Percentiles rank a stretch among this genome's conserved stretches.
Conservation (phyloP, 2,888 invertebrate genomes). For the Melinaea menophilus region DNA sequence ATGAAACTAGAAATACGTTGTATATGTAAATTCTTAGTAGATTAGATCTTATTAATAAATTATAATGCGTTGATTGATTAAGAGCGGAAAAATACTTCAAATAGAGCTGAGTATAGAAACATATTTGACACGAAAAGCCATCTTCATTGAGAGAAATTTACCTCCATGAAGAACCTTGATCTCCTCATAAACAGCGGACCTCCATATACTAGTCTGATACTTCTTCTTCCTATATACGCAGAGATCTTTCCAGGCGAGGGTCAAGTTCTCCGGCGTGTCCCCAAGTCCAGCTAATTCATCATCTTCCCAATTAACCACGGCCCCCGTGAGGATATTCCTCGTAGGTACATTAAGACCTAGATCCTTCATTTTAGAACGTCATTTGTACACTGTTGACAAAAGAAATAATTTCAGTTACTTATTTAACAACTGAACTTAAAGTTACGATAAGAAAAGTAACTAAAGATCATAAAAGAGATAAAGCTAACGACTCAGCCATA, state of each 20-base stretch:
- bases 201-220: conserved; percentile 69
- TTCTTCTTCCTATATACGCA: conserved; percentile 73
- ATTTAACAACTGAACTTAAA: background rate
- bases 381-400: conserved; percentile 49
- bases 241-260: conserved; percentile 74
- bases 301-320: conserved; percentile 69
- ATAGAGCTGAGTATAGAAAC: too few relatives aligned
- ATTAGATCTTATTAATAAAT: too few relatives aligned
- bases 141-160: conserved; percentile 35
- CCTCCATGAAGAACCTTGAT: conserved; percentile 77
- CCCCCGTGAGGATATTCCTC: conserved; percentile 67
- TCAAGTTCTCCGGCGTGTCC: conserved; percentile 62
- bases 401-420: background rate
- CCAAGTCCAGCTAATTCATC: conserved; percentile 57
- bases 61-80: too few relatives aligned
- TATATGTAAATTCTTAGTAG: too few relatives aligned
- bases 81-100: too few relatives aligned
- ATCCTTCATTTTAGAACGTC: conserved; percentile 58
- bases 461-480: too few relatives aligned
- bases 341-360: conserved; percentile 54
- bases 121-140: too few relatives aligned
- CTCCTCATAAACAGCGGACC: conserved; percentile 68
- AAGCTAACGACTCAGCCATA: too few relatives aligned
- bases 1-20: too few relatives aligned
- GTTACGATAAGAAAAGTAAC: background rate